phyloP scores from a whole-genome alignment of 2,888 invertebrate species.

The Sarcophaga variegata region DNA sequence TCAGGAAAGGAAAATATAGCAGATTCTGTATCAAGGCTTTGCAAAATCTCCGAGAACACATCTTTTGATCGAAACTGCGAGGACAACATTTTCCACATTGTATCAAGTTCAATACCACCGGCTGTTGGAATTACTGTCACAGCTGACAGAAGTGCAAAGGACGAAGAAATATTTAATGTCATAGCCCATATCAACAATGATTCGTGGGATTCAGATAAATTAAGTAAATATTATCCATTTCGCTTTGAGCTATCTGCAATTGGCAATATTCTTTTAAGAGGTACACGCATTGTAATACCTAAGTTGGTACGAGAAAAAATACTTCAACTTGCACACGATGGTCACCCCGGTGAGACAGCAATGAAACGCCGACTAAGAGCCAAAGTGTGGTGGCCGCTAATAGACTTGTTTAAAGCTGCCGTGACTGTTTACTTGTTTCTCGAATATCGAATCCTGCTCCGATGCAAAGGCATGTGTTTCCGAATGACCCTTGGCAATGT shows the following conservation, averaged over 20 bases:
- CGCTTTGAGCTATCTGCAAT: conserved; percentile 22
- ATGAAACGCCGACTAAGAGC: conserved; percentile 54
- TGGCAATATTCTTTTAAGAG: conserved; percentile 35
- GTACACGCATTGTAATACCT: conserved; percentile 51
- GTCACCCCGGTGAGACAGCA: conserved; percentile 49
- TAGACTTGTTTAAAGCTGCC: conserved; percentile 54
- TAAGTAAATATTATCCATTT: conserved; percentile 33
- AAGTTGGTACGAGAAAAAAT: conserved; percentile 30
- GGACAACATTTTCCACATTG: conserved; percentile 53
- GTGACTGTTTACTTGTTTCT: conserved; percentile 21
- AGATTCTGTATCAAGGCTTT: conserved; percentile 59
- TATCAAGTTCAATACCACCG: conserved; percentile 35
- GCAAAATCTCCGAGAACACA: conserved; percentile 34
- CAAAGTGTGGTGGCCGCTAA: conserved; percentile 50
- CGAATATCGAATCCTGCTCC: conserved; percentile 41
- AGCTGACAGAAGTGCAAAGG: conserved; percentile 27
- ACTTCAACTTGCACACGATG: conserved; percentile 29
- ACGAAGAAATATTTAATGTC: conserved; percentile 42
- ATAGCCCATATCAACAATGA: conserved; percentile 33
- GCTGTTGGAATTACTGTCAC: conserved; percentile 51
- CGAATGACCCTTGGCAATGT: not conserved
- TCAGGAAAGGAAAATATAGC: conserved; percentile 57
- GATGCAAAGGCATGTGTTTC: conserved; percentile 52
- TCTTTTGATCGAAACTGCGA: conserved; percentile 55
- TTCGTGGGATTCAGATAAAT: conserved; percentile 31